A percentile compares a stretch with the other conserved stretches of the same genome.
Conservation (phyloP, 53 echinoderm and acorn worm genomes). For the Glandiceps talaboti region DNA sequence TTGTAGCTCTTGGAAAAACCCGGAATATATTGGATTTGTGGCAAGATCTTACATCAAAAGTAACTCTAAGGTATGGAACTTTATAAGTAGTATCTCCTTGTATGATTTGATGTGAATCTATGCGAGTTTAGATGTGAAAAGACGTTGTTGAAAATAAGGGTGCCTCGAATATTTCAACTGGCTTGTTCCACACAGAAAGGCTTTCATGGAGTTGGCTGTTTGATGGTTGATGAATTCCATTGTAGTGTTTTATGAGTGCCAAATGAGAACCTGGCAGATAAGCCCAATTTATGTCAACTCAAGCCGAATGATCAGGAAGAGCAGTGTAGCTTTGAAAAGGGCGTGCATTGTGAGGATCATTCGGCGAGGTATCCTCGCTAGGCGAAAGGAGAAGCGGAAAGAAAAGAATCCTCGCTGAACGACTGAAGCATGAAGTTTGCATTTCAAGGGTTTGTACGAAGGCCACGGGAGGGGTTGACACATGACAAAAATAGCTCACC, state of each 20-base stretch:
- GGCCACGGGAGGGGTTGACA: too few species aligned
- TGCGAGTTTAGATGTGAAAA: neutral
- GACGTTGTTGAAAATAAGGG: neutral
- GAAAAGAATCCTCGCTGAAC: too few species aligned
- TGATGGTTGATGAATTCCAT: neutral
- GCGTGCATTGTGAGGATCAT: too few species aligned
- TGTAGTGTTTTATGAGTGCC: neutral
- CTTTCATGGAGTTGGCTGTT: neutral
- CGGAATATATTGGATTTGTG: neutral
- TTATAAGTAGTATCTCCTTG: neutral
- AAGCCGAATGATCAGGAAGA: neutral
- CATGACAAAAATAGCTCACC: too few species aligned
- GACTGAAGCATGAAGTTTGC: too few species aligned
- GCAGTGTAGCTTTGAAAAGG: too few species aligned
- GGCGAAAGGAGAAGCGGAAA: too few species aligned
- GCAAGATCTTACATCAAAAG: neutral
- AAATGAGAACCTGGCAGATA: neutral
- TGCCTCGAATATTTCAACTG: neutral
- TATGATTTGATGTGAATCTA: neutral
- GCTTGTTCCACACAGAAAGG: neutral
- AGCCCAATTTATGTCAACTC: neutral
- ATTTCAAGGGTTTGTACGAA: too few species aligned
- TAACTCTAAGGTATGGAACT: neutral
- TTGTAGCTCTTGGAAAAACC: neutral
- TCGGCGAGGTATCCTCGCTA: too few species aligned